phyloP scores from a whole-genome alignment of 1,140 invertebrate genomes.

The Drosophila pallidifrons region DNA sequence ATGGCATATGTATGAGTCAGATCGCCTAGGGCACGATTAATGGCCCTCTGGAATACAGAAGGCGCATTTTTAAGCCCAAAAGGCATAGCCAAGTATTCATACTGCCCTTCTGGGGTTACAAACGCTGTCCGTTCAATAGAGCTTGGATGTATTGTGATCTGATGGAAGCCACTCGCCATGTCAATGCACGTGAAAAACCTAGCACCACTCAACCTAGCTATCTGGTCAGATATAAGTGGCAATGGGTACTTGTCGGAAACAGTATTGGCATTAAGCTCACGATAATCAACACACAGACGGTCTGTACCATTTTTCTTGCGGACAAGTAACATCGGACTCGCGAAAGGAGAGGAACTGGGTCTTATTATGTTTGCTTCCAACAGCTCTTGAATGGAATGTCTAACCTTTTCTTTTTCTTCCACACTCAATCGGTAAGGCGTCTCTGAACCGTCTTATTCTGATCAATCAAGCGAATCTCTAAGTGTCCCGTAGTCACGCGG shows the following conservation, averaged over 20 bases:
- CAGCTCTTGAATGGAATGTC: not conserved
- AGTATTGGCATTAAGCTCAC: not conserved
- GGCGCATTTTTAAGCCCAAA: conserved; percentile 15
- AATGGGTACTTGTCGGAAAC: conserved; percentile 12
- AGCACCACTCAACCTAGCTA: conserved; percentile 1
- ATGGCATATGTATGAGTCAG: no score
- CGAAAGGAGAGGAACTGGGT: no score
- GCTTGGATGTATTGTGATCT: not conserved
- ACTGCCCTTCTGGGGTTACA: conserved; percentile 1
- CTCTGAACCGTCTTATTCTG: conserved; percentile 9
- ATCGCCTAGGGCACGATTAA: no score
- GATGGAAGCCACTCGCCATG: conserved; percentile 3
- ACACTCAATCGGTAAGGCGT: conserved; percentile 8
- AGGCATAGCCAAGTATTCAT: no score
- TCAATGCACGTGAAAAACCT: conserved; percentile 4
- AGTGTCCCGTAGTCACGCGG: not conserved
- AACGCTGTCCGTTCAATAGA: conserved; percentile 7
- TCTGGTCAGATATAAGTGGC: conserved; percentile 18
- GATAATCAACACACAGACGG: no score
- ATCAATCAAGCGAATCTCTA: conserved; percentile 9
- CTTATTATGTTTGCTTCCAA: no score
- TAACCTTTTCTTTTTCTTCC: conserved; percentile 14
- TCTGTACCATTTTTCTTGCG: no score
- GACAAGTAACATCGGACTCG: no score
- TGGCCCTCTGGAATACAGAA: conserved; percentile 16